Evolutionary conservation across 2,797 vertebrate species (phyloP).

Genomic region (Hybognathus amarus): DNA sequence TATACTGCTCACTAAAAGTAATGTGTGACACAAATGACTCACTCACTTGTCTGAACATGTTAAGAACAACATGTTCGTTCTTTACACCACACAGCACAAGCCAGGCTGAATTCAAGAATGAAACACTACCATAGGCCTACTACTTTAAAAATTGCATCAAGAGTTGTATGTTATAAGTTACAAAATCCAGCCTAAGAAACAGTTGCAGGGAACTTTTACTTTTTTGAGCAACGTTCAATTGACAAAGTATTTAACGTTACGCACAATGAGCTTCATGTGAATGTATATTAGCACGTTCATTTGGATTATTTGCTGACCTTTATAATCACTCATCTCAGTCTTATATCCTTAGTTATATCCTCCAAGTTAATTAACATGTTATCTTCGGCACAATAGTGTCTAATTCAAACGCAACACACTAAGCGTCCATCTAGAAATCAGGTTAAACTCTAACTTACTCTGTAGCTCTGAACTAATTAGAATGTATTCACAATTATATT

Average conservation of each 20-base stretch:
- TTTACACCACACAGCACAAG: neutral
- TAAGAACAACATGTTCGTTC: neutral
- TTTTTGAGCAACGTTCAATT: neutral
- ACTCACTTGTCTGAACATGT: conserved; percentile 18
- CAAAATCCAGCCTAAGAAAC: neutral
- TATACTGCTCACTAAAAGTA: neutral
- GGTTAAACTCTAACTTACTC: neutral
- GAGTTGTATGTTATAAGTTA: neutral
- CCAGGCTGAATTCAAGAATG: neutral
- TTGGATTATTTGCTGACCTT: neutral
- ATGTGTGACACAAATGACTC: neutral
- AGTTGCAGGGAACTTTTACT: neutral
- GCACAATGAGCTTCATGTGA: neutral
- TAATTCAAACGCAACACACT: neutral
- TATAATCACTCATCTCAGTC: neutral
- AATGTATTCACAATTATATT: neutral
- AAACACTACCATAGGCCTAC: neutral
- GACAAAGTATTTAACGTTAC: neutral
- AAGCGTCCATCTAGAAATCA: neutral
- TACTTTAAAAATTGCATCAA: neutral
- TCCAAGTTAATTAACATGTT: neutral
- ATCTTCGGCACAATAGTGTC: neutral
- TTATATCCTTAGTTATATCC: no score
- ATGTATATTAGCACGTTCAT: neutral
- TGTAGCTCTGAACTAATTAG: neutral